Evolutionary conservation across 2,113 vertebrate species (phyloP), one percentile per base, ranked within the genome.

Genomic region (Colossoma macropomum): DNA sequence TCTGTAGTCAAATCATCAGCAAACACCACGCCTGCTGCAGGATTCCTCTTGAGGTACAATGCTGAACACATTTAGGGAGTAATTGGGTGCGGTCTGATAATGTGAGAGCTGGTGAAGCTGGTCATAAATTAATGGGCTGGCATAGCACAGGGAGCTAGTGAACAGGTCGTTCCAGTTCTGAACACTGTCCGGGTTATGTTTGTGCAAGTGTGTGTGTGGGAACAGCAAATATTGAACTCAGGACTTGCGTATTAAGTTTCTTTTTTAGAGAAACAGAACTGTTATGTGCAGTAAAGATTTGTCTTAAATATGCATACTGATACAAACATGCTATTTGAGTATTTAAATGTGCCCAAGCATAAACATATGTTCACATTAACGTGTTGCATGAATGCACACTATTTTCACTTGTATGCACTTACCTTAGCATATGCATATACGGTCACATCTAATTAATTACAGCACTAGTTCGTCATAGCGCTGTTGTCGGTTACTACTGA

Each of bases 111-210:
- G 4, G 52, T 11, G 62, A 23, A 34, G 76, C 12, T 34, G 28
- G 62, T 28, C 28, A 34, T 68, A 79, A 69, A 34, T 30, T 30
- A 3, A 15, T 34, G 30, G 28, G 28, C 27, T n/a, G 19, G 21
- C 19, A 4, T 45, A 48, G 60, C 9, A 21, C 23, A 41, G 27
- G n/a, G 23, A 34, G 25, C 27, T 56, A 16, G 28, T 75, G 32
- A 82, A 76, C 62, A 82, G 62, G 72, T 69, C 11, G 52, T 59
- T 73, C 62, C 5, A 9, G 48, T 30, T 82, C n/a, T 34, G 59
- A 54, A 45, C 60, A 66, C 80, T 4, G 16, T 21, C 38, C n/a
- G 79, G 25, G 78, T 45, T 34, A 19, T 34, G 50, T 25, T 45
- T 70, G 45, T 19, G 32, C 45, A 1, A 0, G 2, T 32, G 41